Percentiles rank a stretch among this genome's conserved stretches.
Conservation (phyloP, 2,113 vertebrate genomes). For the Meriones unguiculatus region DNA sequence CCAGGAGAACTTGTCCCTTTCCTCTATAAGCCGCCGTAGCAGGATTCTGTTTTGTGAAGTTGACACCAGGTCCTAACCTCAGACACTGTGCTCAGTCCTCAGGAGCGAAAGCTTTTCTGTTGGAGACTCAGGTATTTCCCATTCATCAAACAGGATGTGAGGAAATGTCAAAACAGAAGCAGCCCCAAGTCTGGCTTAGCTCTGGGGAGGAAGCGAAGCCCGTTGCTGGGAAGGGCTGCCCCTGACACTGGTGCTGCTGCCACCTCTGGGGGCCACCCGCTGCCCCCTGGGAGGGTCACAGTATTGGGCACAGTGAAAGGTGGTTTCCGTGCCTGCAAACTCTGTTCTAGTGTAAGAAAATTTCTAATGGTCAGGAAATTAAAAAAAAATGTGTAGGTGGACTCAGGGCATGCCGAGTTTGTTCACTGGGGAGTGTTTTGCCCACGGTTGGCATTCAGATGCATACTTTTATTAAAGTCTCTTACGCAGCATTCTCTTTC, state of each 20-base stretch:
- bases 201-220: neutral
- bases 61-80: neutral
- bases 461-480: neutral
- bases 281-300: neutral
- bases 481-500: neutral
- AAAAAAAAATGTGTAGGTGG: neutral
- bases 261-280: too few relatives aligned
- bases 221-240: neutral
- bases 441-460: neutral
- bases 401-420: neutral
- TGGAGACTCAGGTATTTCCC: neutral
- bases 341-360: neutral
- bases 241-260: too few relatives aligned
- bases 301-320: neutral
- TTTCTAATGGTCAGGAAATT: slow-evolving; percentile 4
- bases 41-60: neutral
- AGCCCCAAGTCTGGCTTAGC: neutral
- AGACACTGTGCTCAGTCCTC: neutral
- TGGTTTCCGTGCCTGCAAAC: neutral
- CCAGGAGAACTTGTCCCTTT: neutral
- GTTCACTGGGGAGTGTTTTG: neutral
- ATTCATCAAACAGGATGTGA: neutral
- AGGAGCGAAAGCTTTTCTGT: neutral
- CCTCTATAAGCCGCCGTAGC: neutral
- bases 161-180: neutral